These are phyloP conservation scores for Wiebesia pumilae DNA, from an alignment of 1,140 invertebrate genomes.

Conservation along the genomic window DNA sequence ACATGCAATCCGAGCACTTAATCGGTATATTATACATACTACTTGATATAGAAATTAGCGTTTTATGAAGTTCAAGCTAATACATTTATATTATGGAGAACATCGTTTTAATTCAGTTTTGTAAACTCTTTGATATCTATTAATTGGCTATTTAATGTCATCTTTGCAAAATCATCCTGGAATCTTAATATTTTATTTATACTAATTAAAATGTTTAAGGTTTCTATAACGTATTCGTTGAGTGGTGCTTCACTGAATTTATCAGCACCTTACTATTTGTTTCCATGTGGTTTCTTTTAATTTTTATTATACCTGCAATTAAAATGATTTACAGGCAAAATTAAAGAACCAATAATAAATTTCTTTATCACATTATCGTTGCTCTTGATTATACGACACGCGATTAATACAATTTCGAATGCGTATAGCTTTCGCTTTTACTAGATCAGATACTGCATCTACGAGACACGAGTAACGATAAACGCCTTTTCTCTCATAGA, in stretches of 20 bases:
- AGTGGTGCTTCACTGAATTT: no score
- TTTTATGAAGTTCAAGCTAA: background rate
- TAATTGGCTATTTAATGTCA: background rate
- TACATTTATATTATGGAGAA: background rate
- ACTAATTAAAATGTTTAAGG: no score
- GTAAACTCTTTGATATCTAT: background rate
- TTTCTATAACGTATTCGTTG: no score
- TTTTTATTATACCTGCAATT: background rate
- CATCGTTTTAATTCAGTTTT: background rate
- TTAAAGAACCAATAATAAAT: background rate
- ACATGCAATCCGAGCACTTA: background rate
- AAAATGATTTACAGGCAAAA: conserved; percentile 1
- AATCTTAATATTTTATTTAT: no score
- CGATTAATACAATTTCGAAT: background rate
- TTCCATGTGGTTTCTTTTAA: background rate
- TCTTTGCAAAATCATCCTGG: no score
- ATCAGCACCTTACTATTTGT: no score
- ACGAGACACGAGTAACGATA: background rate
- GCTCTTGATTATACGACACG: background rate
- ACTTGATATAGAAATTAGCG: background rate
- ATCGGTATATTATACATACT: background rate
- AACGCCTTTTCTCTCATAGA: no score
- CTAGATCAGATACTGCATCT: background rate
- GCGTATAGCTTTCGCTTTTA: background rate
- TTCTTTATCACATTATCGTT: background rate